phyloP scores from a whole-genome alignment of 2,888 invertebrate species.

The Myathropa florea region DNA sequence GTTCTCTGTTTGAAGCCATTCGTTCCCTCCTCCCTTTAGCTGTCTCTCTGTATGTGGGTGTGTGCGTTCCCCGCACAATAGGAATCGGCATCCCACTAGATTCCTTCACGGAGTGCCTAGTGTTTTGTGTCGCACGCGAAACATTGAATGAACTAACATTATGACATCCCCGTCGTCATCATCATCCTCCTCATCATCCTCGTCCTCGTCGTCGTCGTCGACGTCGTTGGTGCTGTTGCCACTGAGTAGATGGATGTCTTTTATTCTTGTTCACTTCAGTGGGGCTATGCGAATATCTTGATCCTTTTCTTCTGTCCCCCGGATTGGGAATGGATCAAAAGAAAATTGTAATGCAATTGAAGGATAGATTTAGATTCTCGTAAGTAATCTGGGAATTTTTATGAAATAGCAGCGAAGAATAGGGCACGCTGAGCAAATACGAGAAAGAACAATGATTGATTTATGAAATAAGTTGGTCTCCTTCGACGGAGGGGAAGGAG shows the following conservation, averaged over 20 bases:
- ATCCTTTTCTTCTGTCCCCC: not conserved
- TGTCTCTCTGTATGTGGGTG: not conserved
- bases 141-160: conserved; percentile 43
- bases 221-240: not conserved
- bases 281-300: conserved; percentile 1
- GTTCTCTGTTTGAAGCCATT: conserved; percentile 62
- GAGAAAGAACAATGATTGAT: conserved; percentile 69
- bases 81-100: not conserved
- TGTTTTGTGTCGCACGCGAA: conserved; percentile 13
- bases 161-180: conserved; percentile 31
- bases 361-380: conserved; percentile 58
- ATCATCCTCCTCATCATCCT: not conserved
- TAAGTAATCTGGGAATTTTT: conserved; percentile 63
- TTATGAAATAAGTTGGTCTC: conserved; percentile 54
- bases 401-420: conserved; percentile 28
- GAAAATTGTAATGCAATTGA: conserved; percentile 68
- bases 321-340: conserved; percentile 62
- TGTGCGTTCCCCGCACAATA: not conserved
- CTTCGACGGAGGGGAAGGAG: not conserved
- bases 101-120: not conserved
- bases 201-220: not conserved
- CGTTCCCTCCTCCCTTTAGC: conserved; percentile 10
- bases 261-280: conserved; percentile 58
- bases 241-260: conserved; percentile 46
- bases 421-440: conserved; percentile 4